These are phyloP conservation scores for Byasa hedistus DNA, from an alignment of 2,888 invertebrate genomes.

Conservation along the genomic window DNA sequence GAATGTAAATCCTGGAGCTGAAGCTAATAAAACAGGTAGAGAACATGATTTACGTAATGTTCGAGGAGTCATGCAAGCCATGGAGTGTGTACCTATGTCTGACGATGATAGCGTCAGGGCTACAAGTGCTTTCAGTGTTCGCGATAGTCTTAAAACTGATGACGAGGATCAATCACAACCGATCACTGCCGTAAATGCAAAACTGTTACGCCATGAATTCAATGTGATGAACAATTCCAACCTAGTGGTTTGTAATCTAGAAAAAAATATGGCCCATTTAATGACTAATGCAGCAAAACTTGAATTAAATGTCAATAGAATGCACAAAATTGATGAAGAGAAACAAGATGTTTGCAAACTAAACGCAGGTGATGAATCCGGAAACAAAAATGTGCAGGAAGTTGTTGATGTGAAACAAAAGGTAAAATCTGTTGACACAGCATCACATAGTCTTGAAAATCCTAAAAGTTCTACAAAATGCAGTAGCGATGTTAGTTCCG, in stretches of 20 bases:
- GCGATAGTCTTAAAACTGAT: conserved; percentile 75
- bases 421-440: conserved; percentile 61
- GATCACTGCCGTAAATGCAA: conserved; percentile 70
- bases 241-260: conserved; percentile 71
- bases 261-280: conserved; percentile 74
- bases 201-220: conserved; percentile 70
- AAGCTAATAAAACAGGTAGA: conserved; percentile 52
- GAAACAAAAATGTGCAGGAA: conserved; percentile 38
- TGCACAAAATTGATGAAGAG: conserved; percentile 73
- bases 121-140: conserved; percentile 72
- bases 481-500: conserved; percentile 66
- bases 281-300: conserved; percentile 65
- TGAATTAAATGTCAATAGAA: conserved; percentile 55
- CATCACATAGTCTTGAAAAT: conserved; percentile 71
- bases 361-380: conserved; percentile 38
- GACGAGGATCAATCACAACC: conserved; percentile 74
- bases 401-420: conserved; percentile 53
- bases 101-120: conserved; percentile 76
- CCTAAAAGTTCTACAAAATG: conserved; percentile 70
- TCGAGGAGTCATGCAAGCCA: conserved; percentile 59
- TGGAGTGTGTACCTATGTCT: conserved; percentile 72
- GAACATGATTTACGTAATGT: conserved; percentile 67
- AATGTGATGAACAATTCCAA: conserved; percentile 75
- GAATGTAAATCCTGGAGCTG: conserved; percentile 49
- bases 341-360: conserved; percentile 51